phyloP scores from a whole-genome alignment of 2,888 invertebrate genomes.

The Parascotia fuliginaria region DNA sequence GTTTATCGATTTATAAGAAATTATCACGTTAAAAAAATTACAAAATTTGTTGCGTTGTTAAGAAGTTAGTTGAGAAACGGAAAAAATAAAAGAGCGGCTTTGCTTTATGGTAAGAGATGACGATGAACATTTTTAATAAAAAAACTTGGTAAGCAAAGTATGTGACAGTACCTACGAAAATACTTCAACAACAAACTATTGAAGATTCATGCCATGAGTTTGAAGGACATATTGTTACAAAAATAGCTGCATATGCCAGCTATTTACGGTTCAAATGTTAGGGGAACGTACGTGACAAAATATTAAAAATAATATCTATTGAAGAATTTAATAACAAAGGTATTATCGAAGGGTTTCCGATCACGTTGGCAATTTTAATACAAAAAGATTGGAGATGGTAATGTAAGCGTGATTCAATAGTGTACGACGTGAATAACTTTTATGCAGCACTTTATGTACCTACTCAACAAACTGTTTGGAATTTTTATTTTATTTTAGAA shows the following conservation, averaged over 20 bases:
- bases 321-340: conserved; percentile 52
- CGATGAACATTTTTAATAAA: conserved; percentile 34
- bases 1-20: too few species aligned
- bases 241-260: conserved; percentile 32
- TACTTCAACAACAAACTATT: too few species aligned
- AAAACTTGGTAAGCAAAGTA: conserved; percentile 24
- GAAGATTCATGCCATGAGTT: too few species aligned
- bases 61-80: too few species aligned
- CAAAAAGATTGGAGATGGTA: conserved; percentile 32
- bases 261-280: conserved; percentile 43
- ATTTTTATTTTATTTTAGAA: not conserved
- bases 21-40: too few species aligned
- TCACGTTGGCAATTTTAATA: conserved; percentile 50
- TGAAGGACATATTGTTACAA: conserved; percentile 9
- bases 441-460: not conserved
- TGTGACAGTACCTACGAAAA: conserved; percentile 12
- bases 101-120: too few species aligned
- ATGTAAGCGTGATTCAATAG: conserved; percentile 38
- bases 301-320: conserved; percentile 48
- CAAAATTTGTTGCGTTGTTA: too few species aligned
- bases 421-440: conserved; percentile 13
- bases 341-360: conserved; percentile 45
- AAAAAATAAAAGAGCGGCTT: too few species aligned
- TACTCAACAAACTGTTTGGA: not conserved
- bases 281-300: conserved; percentile 52